These are phyloP conservation scores for Nycticorax nycticorax DNA, from an alignment of 2,113 vertebrate species.

Conservation along the genomic window DNA sequence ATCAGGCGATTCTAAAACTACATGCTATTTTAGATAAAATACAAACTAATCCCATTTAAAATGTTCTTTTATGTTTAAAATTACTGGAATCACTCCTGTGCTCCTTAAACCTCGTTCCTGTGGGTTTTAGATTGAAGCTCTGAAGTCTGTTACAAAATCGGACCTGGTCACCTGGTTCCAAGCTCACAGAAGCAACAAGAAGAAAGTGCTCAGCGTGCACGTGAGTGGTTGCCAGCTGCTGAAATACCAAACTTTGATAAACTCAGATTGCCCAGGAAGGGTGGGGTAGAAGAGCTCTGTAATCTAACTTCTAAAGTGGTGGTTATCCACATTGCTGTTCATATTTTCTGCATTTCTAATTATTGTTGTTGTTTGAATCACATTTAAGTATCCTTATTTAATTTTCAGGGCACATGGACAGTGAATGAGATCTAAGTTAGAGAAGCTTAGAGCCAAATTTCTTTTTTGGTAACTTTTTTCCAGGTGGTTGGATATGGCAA, in stretches of 20 bases:
- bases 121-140: conserved; percentile 85
- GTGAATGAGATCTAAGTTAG: not conserved
- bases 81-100: fast-evolving
- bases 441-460: not conserved
- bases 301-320: fast-evolving
- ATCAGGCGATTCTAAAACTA: not conserved
- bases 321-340: not conserved
- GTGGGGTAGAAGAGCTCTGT: fast-evolving
- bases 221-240: conserved; percentile 73
- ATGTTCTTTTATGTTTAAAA: not conserved
- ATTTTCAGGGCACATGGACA: not conserved
- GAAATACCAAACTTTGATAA: not conserved
- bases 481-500: conserved; percentile 92
- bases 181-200: conserved; percentile 76
- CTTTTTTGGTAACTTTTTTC: not conserved
- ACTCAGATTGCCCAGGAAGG: not conserved
- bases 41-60: no score
- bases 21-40: not conserved
- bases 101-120: not conserved
- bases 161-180: conserved; percentile 89
- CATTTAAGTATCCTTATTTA: not conserved
- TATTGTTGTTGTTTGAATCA: not conserved
- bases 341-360: not conserved
- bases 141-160: conserved; percentile 84
- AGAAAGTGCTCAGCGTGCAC: conserved; percentile 90